phyloP scores from a whole-genome alignment of 2,888 invertebrate species.

The Hedya salicella region DNA sequence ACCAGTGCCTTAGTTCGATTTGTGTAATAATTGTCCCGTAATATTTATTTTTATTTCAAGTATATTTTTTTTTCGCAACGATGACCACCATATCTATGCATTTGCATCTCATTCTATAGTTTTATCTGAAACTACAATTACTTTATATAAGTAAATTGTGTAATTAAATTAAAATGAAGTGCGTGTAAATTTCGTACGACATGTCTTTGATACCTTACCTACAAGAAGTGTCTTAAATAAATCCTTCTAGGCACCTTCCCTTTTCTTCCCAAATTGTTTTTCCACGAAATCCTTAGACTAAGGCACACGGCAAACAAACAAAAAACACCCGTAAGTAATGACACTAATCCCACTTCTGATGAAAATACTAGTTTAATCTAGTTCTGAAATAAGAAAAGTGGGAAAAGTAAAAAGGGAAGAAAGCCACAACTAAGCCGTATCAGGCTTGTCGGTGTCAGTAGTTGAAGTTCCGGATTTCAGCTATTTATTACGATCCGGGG shows the following conservation, averaged over 20 bases:
- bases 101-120: no score
- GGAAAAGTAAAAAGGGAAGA: slow-evolving; percentile 49
- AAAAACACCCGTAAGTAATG: slow-evolving; percentile 31
- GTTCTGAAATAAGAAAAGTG: slow-evolving; percentile 53
- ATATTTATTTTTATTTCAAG: no score
- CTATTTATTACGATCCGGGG: slow-evolving; percentile 81
- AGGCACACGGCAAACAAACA: slow-evolving; percentile 10
- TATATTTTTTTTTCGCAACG: no score
- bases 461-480: slow-evolving; percentile 79
- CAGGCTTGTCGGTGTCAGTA: slow-evolving; percentile 70
- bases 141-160: no score
- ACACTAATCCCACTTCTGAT: slow-evolving; percentile 39
- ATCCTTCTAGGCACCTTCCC: not conserved
- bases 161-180: no score
- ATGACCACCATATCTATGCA: no score
- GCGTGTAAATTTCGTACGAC: no score
- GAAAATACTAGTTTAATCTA: slow-evolving; percentile 48
- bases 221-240: not conserved
- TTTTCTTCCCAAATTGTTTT: slow-evolving; percentile 12
- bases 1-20: no score
- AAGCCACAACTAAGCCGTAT: slow-evolving; percentile 68
- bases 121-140: no score
- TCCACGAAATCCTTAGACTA: not conserved
- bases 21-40: no score
- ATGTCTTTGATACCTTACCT: not conserved